Percentiles rank a stretch among this genome's conserved stretches.
Conservation (phyloP, 2,113 vertebrate genomes). For the Charina bottae region DNA sequence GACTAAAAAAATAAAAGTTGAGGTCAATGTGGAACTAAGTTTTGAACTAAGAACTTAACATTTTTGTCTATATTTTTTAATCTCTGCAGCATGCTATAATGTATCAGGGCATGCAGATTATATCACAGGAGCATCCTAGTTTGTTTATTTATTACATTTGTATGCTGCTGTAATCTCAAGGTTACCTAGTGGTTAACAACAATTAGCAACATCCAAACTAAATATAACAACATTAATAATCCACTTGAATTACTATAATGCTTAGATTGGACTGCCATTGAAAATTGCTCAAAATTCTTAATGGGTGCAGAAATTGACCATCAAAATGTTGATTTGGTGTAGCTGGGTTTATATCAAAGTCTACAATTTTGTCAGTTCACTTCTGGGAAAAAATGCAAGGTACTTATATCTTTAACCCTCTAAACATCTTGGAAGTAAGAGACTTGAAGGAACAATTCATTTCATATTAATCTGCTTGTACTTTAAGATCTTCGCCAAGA, state of each 20-base stretch:
- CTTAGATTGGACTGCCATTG: not conserved
- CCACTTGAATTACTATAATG: not conserved
- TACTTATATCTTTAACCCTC: no score
- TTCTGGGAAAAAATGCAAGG: not conserved
- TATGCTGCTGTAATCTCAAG: not conserved
- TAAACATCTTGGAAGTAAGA: not conserved
- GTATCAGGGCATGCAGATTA: not conserved
- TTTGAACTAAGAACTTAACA: not conserved
- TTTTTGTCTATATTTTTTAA: not conserved
- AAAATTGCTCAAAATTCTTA: not conserved
- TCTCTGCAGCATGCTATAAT: not conserved
- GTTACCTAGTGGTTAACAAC: not conserved
- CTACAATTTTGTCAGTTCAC: not conserved
- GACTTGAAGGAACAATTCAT: not conserved
- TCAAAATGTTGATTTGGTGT: not conserved
- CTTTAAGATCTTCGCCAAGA: not conserved
- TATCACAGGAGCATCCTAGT: not conserved
- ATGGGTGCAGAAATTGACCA: not conserved
- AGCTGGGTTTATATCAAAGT: not conserved
- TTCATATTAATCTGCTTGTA: not conserved
- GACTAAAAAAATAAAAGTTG: slow-evolving; percentile 53
- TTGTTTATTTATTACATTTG: not conserved
- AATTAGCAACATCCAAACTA: not conserved
- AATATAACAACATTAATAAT: not conserved
- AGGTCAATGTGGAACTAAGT: not conserved